phyloP scores from a whole-genome alignment of 2,888 invertebrate genomes.

The Drosophila neutralis region DNA sequence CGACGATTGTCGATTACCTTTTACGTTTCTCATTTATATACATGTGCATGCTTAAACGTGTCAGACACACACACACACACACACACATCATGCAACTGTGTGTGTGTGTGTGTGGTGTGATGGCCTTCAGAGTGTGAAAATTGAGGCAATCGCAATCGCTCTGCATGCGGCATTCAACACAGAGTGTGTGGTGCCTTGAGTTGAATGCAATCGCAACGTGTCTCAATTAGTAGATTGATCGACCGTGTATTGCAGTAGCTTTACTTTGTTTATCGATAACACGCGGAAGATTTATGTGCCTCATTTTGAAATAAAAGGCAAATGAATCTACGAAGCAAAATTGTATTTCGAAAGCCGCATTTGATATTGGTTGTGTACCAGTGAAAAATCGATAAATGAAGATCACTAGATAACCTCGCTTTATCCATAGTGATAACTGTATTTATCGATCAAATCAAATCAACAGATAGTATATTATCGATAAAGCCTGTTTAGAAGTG shows the following conservation, averaged over 20 bases:
- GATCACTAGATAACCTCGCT: not conserved
- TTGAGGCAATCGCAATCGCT: constrained; percentile 64
- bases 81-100: constrained; percentile 42
- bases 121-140: constrained; percentile 77
- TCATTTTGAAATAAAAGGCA: not conserved
- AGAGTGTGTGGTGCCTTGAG: constrained; percentile 39
- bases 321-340: not conserved
- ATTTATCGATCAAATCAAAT: not conserved
- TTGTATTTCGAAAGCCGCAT: not conserved
- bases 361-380: not conserved
- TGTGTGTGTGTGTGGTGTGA: constrained; percentile 1
- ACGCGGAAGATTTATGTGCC: not conserved
- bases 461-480: no score
- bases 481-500: no score
- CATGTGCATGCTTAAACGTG: constrained; percentile 24
- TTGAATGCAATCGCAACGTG: constrained; percentile 29
- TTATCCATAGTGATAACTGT: not conserved
- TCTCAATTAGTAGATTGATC: constrained; percentile 51
- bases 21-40: constrained; percentile 28
- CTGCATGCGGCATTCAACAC: constrained; percentile 23
- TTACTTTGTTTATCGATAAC: constrained; percentile 7
- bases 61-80: not conserved
- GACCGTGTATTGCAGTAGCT: constrained; percentile 28
- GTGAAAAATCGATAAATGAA: not conserved
- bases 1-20: constrained; percentile 44